Evolutionary conservation across 2,113 vertebrate species (phyloP).

Genomic region (Strix uralensis): DNA sequence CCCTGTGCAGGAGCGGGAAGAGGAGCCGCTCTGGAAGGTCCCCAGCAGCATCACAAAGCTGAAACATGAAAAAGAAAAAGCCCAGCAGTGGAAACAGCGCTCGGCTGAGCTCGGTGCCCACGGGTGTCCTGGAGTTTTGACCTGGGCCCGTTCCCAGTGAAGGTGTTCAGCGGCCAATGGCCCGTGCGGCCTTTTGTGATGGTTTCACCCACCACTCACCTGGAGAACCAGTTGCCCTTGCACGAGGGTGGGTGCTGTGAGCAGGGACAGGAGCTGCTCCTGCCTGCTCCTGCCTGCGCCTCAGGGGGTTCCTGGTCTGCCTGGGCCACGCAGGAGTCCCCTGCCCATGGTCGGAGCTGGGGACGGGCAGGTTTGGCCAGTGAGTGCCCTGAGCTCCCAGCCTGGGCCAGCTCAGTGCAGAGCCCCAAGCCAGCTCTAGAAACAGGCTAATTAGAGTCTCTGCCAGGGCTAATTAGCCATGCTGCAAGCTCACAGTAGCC

Average conservation of each 20-base stretch:
- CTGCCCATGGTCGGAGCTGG: background rate
- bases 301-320: too few species aligned
- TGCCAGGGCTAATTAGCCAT: background rate
- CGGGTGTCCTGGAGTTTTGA: background rate
- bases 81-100: background rate
- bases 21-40: background rate
- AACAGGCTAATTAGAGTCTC: background rate
- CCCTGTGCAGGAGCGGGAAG: background rate
- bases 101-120: background rate
- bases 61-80: background rate
- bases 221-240: background rate
- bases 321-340: accelerated
- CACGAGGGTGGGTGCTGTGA: background rate
- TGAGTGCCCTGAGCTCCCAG: background rate
- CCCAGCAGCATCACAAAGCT: background rate
- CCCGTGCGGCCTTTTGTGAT: accelerated
- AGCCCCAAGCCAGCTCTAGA: background rate
- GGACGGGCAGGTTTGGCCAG: background rate
- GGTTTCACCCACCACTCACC: background rate
- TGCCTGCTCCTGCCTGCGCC: background rate
- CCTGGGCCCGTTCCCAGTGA: background rate
- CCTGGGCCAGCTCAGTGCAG: background rate
- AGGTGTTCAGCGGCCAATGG: background rate
- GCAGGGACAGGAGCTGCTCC: background rate
- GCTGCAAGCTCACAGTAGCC: background rate